Evolutionary conservation across 2,888 invertebrate species (phyloP), one percentile per base, ranked within the genome.

Genomic region (Lepidocyrtoides sp.): DNA sequence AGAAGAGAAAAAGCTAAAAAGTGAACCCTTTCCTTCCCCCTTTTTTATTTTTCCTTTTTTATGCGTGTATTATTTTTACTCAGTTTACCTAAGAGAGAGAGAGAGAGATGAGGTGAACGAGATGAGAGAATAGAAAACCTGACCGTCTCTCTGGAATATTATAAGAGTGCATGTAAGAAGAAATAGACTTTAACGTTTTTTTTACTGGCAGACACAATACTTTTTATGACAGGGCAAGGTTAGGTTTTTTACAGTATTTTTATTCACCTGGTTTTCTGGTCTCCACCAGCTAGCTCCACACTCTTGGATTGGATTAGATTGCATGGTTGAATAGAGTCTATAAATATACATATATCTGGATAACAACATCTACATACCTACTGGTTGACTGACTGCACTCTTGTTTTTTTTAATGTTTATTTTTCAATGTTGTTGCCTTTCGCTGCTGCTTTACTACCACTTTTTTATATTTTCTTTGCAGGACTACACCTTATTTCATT

Each of bases 231-330:
- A 83, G 77, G 77, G 77, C 89, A 89, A 89, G 89, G 89, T 89
- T 89, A 89, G 89, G 89, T 84, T 89, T 89, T 89, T 89, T 89
- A 88, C 87, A 79, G 87, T 87, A 77, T 77, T 75, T 77, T 87
- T 87, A 57, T 87, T 41, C 77, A 72, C 84, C 48, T 41, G 51
- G 44, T 66, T 26, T 51, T 26, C 77, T 48, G 48, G 48, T 48
- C 48, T 48, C 48, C 36, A 36, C n/a, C n/a, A n/a, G n/a, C n/a
- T n/a, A n/a, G 7, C 36, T 36, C 7, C 32, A 36, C 17, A n/a
- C 14, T 14, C 14, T 51, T 20, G 54, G 29, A 32, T 23, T 77
- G 32, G n/a, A n/a, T 60, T 41, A 48, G 48, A 83, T 69, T 66
- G 12, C 63, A 86, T 75, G 75, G 75, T 20, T 85, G 72, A 72